Evolutionary conservation across 2,888 invertebrate genomes (phyloP).

Genomic region (Tachina lurida): DNA sequence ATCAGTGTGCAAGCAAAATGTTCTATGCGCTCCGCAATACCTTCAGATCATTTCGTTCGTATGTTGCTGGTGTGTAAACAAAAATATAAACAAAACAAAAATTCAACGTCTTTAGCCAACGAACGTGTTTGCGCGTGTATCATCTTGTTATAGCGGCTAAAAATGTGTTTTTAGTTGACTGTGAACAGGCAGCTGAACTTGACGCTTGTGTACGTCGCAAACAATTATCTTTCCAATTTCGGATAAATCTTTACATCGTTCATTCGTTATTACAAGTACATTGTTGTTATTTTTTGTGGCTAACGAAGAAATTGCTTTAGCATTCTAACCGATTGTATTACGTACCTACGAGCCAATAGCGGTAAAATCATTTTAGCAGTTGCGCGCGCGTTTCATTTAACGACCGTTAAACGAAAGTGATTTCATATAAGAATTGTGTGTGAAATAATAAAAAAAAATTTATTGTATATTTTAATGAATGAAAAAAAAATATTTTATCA

Average conservation of each 20-base stretch:
- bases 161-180: slow-evolving; percentile 79
- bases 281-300: background rate
- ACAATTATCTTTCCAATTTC: slow-evolving; percentile 54
- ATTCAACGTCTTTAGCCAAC: slow-evolving; percentile 43
- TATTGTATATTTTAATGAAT: background rate
- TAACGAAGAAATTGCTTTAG: slow-evolving; percentile 19
- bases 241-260: slow-evolving; percentile 46
- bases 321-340: slow-evolving; percentile 49
- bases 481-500: background rate
- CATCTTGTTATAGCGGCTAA: slow-evolving; percentile 58
- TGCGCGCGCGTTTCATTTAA: slow-evolving; percentile 66
- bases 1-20: slow-evolving; percentile 24
- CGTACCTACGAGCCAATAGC: slow-evolving; percentile 54
- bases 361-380: slow-evolving; percentile 38
- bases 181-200: slow-evolving; percentile 81
- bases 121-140: slow-evolving; percentile 67
- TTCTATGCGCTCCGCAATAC: slow-evolving; percentile 49
- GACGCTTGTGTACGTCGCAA: slow-evolving; percentile 76
- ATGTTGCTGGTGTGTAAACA: slow-evolving; percentile 45
- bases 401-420: slow-evolving; percentile 20
- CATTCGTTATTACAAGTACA: background rate
- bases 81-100: slow-evolving; percentile 61
- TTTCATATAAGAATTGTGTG: slow-evolving; percentile 23
- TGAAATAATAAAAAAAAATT: slow-evolving; percentile 16
- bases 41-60: slow-evolving; percentile 51